phyloP scores from a whole-genome alignment of 2,888 invertebrate genomes.

The Leptinotarsa juncta region DNA sequence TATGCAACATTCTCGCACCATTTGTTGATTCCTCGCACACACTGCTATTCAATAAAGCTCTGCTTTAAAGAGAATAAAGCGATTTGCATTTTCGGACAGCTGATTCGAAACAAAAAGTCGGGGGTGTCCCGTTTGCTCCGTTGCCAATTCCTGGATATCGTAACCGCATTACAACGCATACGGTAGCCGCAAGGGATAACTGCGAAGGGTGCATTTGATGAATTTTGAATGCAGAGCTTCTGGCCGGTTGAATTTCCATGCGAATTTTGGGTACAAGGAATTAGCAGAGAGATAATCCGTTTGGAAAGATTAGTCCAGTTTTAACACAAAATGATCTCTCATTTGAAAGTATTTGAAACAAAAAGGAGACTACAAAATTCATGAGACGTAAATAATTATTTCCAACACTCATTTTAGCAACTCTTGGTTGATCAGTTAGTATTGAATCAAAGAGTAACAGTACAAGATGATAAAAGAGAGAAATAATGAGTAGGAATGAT shows the following conservation, averaged over 20 bases:
- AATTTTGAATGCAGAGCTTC: constrained; percentile 3
- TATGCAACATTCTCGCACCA: constrained; percentile 16
- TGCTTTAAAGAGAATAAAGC: constrained; percentile 31
- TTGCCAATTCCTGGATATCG: constrained; percentile 12
- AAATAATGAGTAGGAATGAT: no score
- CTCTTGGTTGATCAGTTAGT: no score
- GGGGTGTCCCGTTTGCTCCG: neutral
- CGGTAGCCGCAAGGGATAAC: constrained; percentile 29
- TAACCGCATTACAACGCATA: constrained; percentile 10
- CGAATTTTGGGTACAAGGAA: no score
- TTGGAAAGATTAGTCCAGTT: no score
- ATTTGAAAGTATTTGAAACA: no score
- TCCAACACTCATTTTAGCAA: no score
- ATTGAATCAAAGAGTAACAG: no score
- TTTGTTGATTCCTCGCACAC: constrained; percentile 32
- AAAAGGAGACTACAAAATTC: no score
- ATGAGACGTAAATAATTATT: no score
- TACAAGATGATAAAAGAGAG: no score
- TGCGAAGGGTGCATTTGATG: constrained; percentile 30
- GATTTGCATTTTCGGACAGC: constrained; percentile 38
- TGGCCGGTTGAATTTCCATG: neutral
- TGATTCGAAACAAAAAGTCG: constrained; percentile 29
- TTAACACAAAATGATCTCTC: no score
- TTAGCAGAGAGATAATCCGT: no score
- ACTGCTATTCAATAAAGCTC: constrained; percentile 33